Base-by-base conservation (phyloP, 1,140 invertebrate genomes). In the Pseudomyrmex cubaensis region DNA sequence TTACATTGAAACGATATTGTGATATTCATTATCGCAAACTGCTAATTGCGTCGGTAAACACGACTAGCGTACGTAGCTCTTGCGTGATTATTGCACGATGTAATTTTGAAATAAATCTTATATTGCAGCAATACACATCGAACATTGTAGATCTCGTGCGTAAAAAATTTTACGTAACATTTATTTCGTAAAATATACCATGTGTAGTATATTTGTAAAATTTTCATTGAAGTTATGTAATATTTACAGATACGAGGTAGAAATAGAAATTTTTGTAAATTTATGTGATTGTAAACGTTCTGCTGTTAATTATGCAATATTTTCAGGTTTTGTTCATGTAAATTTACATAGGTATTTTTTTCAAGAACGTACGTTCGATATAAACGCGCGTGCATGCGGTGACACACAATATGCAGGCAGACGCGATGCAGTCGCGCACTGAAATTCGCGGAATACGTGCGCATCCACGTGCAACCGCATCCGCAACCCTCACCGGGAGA, bases 51-150 rank as follows among this genome's bases (percentile, higher is more conserved):
- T 61, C 66, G 66, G 44, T 66, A 70, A 80, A 80, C 54, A 80
- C 54, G 76, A 78, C 61, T 22, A 35, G 70, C 76, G 54, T 12
- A 83, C 62, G 61, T 59, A 66, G 48, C 48, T 66, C 83, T 56
- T 50, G 56, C 44, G 10, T 17, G 25, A 46, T 17, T 48, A 13
- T 12, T 12, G 17, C 22, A 57, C 15, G 4, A 35, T 72, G 63
- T 48, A 67, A 72, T 78, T 73, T 22, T 57, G 85, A 78, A 86
- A 78, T 86, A 84, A 84, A 85, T 78, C 66, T 57, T 62, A 63
- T 48, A 84, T 84, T 72, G 72, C 35, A 4, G 35, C 35, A 7
- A 35, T 35, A 20, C 69, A 73, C 48, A 72, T 35, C 35, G 35
- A 35, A 35, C 35, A 35, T 35, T 35, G 5, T 35, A 35, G 5